Conservation (phyloP, 2,797 vertebrate genomes). For the Intellagama lesueurii region DNA sequence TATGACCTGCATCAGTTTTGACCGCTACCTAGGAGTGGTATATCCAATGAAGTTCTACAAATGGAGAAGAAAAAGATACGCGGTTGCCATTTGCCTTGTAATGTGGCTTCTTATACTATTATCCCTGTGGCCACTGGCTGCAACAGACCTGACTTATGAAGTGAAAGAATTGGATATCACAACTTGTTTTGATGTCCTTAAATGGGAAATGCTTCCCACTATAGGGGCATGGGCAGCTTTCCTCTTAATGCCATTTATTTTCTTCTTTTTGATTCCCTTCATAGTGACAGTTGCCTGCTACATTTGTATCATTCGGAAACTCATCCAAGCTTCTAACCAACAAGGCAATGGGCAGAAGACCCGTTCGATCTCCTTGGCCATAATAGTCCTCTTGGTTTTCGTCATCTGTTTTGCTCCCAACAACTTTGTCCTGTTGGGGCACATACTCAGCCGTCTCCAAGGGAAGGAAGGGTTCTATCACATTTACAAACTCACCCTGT, state of each 20-base stretch:
- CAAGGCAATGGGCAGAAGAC: slow-evolving; percentile 76
- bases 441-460: slow-evolving; percentile 84
- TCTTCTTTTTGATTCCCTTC: slow-evolving; percentile 90
- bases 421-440: slow-evolving; percentile 87
- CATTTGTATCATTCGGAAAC: slow-evolving; percentile 82
- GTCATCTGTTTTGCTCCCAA: slow-evolving; percentile 90
- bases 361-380: slow-evolving; percentile 82
- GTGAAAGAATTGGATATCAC: slow-evolving; percentile 82
- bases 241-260: slow-evolving; percentile 80
- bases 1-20: slow-evolving; percentile 91
- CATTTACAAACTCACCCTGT: slow-evolving; percentile 90
- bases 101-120: slow-evolving; percentile 85
- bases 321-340: slow-evolving; percentile 73
- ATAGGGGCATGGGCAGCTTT: slow-evolving; percentile 83
- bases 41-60: slow-evolving; percentile 79
- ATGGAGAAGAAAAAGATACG: slow-evolving; percentile 80
- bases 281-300: slow-evolving; percentile 89
- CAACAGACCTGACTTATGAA: slow-evolving; percentile 84
- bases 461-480: slow-evolving; percentile 79
- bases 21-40: slow-evolving; percentile 91
- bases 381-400: slow-evolving; percentile 87
- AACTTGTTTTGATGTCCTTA: slow-evolving; percentile 93
- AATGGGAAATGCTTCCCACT: slow-evolving; percentile 85
- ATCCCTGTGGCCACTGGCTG: slow-evolving; percentile 85
- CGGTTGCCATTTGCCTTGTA: slow-evolving; percentile 78